Evolutionary conservation across 2,888 invertebrate genomes (phyloP), one percentile per base, ranked within the genome.

Genomic region (Eledone cirrhosa): DNA sequence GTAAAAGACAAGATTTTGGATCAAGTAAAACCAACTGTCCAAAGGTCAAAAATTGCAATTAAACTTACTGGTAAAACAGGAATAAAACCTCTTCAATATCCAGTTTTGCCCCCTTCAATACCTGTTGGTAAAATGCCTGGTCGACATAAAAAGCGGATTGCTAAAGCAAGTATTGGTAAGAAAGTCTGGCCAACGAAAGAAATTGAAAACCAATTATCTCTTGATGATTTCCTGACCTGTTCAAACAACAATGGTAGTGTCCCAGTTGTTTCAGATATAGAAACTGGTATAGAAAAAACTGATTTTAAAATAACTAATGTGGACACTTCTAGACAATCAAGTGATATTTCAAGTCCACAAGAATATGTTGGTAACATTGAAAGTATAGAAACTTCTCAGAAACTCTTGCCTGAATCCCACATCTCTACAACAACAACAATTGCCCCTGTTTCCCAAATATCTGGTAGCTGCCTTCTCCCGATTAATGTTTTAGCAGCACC

Each of bases 171-270:
- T 48, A 16, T 33, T 33, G 27, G 48, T 24, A 24, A 63, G 24
- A 19, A 48, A 41, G 24, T 59, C 47, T 31, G 41, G 16, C 77
- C 76, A 27, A 82, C 82, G 27, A 41, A 78, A 65, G 82, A 83
- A 67, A 77, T 77, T 48, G 81, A 82, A 31, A 77, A 80, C 29
- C 81, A 84, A 5, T 31, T 83, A 47, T 77, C 80, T 33, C 80
- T 86, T 27, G 86, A 85, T 79, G 79, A 74, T 33, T 86, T 86
- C 76, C 69, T 85, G 16, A 83, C 84, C 31, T 41, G 41, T 41
- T 79, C 82, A n/a, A 83, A 82, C 69, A 80, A 81, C 67, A 81
- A 82, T 63, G 80, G 79, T 77, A 81, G 82, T 29, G 82, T 84
- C 47, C 85, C 85, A 65, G 82, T 84, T n/a, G 69, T 82, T 19